A percentile compares a stretch with the other conserved stretches of the same genome.
phyloP scores from a whole-genome alignment of 2,113 vertebrate genomes.

The Podarcis raffonei region DNA sequence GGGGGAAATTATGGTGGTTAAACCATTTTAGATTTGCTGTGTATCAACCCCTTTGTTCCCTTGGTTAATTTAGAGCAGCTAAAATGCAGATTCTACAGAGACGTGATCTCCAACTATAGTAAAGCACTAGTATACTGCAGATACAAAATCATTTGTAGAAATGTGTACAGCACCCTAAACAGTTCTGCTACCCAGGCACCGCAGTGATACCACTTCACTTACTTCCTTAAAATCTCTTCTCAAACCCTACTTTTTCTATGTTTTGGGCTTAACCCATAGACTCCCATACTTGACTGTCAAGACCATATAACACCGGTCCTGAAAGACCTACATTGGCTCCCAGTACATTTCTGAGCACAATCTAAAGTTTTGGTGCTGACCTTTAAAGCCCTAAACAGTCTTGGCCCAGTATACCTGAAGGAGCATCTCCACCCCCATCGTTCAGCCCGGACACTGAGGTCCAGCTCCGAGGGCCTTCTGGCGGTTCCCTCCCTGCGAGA shows the following conservation, averaged over 20 bases:
- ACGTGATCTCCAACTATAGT: neutral
- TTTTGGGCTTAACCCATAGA: neutral
- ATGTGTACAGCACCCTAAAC: neutral
- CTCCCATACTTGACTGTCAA: neutral
- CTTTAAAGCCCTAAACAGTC: too few relatives aligned
- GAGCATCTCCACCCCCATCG: rapidly evolving
- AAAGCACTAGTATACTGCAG: neutral
- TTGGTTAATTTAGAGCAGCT: neutral
- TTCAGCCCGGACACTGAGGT: too few relatives aligned
- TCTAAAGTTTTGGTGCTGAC: too few relatives aligned
- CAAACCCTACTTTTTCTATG: neutral
- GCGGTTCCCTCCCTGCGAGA: too few relatives aligned
- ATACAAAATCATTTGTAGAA: neutral
- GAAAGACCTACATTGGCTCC: too few relatives aligned
- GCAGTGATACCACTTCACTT: neutral
- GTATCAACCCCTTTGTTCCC: neutral
- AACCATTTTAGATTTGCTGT: neutral
- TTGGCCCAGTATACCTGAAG: too few relatives aligned
- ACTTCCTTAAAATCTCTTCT: neutral
- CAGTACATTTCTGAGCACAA: too few relatives aligned
- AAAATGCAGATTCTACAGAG: neutral
- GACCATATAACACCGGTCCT: too few relatives aligned
- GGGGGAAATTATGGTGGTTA: neutral
- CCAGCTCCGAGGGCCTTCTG: too few relatives aligned
- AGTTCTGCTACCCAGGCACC: neutral